phyloP scores from a whole-genome alignment of 2,888 invertebrate genomes.

The Ptilodon capucinus region DNA sequence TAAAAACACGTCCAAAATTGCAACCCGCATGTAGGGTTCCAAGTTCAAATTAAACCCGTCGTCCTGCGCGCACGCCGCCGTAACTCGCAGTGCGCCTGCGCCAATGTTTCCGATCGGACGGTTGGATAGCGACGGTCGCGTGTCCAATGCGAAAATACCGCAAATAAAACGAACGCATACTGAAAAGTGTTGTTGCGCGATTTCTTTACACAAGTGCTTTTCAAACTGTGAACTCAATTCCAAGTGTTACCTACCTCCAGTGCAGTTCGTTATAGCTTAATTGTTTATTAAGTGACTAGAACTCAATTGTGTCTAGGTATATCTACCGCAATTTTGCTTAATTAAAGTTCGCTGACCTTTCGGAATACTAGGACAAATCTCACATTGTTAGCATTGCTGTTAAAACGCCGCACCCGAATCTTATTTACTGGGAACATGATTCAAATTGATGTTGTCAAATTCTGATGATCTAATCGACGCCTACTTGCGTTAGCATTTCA shows the following conservation, averaged over 20 bases:
- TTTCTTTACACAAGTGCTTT: slow-evolving; percentile 38
- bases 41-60: slow-evolving; percentile 67
- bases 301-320: slow-evolving; percentile 40
- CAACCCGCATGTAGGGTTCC: slow-evolving; percentile 59
- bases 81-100: slow-evolving; percentile 63
- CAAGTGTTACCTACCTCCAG: slow-evolving; percentile 13
- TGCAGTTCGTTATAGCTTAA: slow-evolving; percentile 36
- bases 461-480: slow-evolving; percentile 66
- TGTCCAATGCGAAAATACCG: slow-evolving; percentile 52
- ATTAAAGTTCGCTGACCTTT: slow-evolving; percentile 46
- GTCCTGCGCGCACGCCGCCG: slow-evolving; percentile 39
- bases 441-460: slow-evolving; percentile 34
- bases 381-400: background rate
- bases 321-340: slow-evolving; percentile 37
- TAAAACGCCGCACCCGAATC: background rate
- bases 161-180: slow-evolving; percentile 33
- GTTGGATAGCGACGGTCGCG: slow-evolving; percentile 51
- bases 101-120: slow-evolving; percentile 69
- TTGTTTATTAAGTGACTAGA: slow-evolving; percentile 37
- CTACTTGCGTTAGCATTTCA: slow-evolving; percentile 43
- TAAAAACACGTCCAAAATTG: slow-evolving; percentile 63
- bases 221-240: slow-evolving; percentile 8
- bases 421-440: slow-evolving; percentile 24
- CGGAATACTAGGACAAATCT: slow-evolving; percentile 5
- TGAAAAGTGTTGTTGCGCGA: slow-evolving; percentile 27